Percentiles rank a stretch among this genome's conserved stretches.
phyloP scores from a whole-genome alignment of 2,113 vertebrate species.

The Pelvicachromis taeniatus region DNA sequence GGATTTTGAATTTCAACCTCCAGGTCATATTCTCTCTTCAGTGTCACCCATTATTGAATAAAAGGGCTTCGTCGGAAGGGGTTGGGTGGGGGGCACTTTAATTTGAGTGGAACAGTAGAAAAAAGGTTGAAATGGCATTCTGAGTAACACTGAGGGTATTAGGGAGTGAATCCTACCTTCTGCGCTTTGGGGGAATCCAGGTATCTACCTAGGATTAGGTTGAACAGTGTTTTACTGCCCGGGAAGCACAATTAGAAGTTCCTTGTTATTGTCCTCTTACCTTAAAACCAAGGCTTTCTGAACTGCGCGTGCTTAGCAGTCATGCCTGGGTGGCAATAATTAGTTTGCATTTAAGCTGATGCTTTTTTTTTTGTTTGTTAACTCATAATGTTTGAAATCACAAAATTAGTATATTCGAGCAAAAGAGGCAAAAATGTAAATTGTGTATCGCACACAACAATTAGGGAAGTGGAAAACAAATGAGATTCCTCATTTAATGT shows the following conservation, averaged over 20 bases:
- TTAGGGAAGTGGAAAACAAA: neutral
- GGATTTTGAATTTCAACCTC: slow-evolving; percentile 29
- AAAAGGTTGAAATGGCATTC: slow-evolving; percentile 45
- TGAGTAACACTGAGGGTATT: slow-evolving; percentile 43
- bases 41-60: slow-evolving; percentile 31
- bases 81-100: slow-evolving; percentile 7
- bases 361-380: neutral
- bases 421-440: neutral
- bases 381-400: neutral
- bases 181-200: slow-evolving; percentile 45
- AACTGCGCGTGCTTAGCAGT: neutral
- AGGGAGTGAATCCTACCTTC: slow-evolving; percentile 51
- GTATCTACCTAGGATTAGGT: slow-evolving; percentile 64
- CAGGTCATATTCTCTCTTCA: neutral
- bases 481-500: neutral
- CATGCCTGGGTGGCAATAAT: neutral
- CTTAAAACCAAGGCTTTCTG: neutral
- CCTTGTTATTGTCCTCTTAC: slow-evolving; percentile 28
- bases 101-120: slow-evolving; percentile 20
- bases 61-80: slow-evolving; percentile 17
- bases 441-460: neutral
- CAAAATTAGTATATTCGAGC: neutral
- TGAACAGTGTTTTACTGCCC: slow-evolving; percentile 42
- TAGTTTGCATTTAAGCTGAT: neutral
- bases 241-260: slow-evolving; percentile 66